Evolutionary conservation across 2,888 invertebrate genomes (phyloP).

Genomic region (Ichneumoninae sp.): DNA sequence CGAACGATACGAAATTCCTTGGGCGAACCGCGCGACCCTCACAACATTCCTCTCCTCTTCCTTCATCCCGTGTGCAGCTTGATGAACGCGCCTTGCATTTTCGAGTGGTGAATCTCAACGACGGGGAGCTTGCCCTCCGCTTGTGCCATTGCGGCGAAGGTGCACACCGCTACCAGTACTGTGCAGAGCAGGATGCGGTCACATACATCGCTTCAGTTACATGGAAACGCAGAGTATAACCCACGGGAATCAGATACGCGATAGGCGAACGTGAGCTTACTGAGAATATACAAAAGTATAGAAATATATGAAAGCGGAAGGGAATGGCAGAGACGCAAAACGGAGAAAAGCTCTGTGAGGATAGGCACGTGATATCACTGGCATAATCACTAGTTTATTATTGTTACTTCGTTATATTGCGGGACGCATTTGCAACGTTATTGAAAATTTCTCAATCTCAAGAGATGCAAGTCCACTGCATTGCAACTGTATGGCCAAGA

Average conservation of each 20-base stretch:
- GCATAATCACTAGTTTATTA: conserved; percentile 21
- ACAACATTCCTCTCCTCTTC: conserved; percentile 5
- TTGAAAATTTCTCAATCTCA: not conserved
- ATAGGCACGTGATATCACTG: conserved; percentile 18
- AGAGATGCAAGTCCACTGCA: not conserved
- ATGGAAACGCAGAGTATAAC: conserved; percentile 44
- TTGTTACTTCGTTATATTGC: not conserved
- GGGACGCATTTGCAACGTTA: not conserved
- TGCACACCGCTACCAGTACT: not conserved
- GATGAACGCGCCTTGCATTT: conserved; percentile 56
- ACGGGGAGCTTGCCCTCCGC: conserved; percentile 7
- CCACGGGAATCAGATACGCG: conserved; percentile 56
- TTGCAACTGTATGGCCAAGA: not conserved
- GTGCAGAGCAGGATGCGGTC: conserved; percentile 22
- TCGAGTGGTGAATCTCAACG: conserved; percentile 49
- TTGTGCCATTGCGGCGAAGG: conserved; percentile 13
- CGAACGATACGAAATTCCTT: conserved; percentile 45
- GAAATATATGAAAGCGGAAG: not conserved
- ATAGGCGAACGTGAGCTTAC: conserved; percentile 51
- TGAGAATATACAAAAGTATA: conserved; percentile 43
- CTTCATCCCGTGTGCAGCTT: conserved; percentile 23
- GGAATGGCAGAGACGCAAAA: not conserved
- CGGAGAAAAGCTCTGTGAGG: conserved; percentile 7
- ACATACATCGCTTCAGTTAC: conserved; percentile 46
- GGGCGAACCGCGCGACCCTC: conserved; percentile 22